Conservation (phyloP, 2,888 invertebrate genomes). For the Galerucella nymphaeae region DNA sequence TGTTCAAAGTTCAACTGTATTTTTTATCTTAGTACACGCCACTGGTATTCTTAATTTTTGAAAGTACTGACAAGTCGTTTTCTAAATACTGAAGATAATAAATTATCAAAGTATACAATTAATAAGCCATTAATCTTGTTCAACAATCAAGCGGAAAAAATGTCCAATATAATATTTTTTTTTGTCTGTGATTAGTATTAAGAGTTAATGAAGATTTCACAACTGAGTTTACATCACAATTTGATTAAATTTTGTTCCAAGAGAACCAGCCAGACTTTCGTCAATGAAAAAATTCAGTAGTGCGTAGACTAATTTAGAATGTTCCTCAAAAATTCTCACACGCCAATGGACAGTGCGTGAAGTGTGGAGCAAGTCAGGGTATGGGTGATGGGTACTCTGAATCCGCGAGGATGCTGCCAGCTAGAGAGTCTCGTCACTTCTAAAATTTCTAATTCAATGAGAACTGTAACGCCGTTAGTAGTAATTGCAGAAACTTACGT, state of each 20-base stretch:
- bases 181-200: neutral
- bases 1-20: neutral
- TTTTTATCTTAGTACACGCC: constrained; percentile 12
- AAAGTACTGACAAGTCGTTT: constrained; percentile 22
- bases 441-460: no score
- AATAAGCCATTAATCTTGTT: constrained; percentile 44
- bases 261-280: no score
- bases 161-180: neutral
- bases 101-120: constrained; percentile 42
- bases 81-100: constrained; percentile 28
- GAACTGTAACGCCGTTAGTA: no score
- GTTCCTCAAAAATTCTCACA: no score
- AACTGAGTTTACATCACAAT: neutral
- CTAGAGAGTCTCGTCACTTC: no score
- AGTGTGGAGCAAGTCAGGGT: no score
- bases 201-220: constrained; percentile 12
- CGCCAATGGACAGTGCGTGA: no score
- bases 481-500: no score
- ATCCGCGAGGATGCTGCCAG: no score
- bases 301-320: no score
- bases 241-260: neutral
- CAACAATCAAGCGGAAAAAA: constrained; percentile 15
- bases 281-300: no score
- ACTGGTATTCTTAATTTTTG: constrained; percentile 37
- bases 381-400: no score